A percentile compares a stretch with the other conserved stretches of the same genome.
phyloP scores from a whole-genome alignment of 2,113 vertebrate species.

The Polypterus senegalus region DNA sequence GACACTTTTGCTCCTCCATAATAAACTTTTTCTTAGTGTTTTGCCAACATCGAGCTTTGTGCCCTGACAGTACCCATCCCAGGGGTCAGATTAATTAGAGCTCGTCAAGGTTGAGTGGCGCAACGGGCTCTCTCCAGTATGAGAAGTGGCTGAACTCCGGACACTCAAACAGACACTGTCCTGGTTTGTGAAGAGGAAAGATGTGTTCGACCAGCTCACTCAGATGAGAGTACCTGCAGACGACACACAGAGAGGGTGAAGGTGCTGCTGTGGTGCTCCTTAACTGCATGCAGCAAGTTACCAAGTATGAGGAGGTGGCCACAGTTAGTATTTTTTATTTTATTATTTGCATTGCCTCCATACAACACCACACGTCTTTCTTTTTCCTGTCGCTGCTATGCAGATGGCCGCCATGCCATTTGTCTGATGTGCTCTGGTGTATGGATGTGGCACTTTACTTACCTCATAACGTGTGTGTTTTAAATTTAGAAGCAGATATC shows the following conservation, averaged over 20 bases:
- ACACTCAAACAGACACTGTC: constrained; percentile 37
- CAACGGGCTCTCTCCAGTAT: constrained; percentile 60
- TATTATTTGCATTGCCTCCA: not conserved
- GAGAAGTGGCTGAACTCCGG: constrained; percentile 70
- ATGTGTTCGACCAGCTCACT: constrained; percentile 73
- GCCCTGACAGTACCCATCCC: no score
- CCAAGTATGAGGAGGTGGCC: not conserved
- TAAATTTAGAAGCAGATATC: not conserved
- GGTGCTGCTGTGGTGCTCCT: not conserved
- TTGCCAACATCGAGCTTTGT: no score
- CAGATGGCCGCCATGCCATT: no score
- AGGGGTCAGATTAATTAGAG: not conserved
- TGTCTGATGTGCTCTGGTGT: no score
- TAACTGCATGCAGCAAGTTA: not conserved
- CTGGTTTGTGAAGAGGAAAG: constrained; percentile 57
- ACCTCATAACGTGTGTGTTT: no score
- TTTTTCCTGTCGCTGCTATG: no score
- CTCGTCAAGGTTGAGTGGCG: constrained; percentile 37
- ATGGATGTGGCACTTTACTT: no score
- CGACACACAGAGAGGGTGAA: not conserved
- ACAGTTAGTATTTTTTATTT: not conserved
- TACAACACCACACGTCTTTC: not conserved
- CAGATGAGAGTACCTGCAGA: constrained; percentile 62
- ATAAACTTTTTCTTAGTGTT: no score
- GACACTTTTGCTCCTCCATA: no score